Evolutionary conservation across 2,113 vertebrate species (phyloP), one percentile per base, ranked within the genome.

Genomic region (Potamarius usumacintae): DNA sequence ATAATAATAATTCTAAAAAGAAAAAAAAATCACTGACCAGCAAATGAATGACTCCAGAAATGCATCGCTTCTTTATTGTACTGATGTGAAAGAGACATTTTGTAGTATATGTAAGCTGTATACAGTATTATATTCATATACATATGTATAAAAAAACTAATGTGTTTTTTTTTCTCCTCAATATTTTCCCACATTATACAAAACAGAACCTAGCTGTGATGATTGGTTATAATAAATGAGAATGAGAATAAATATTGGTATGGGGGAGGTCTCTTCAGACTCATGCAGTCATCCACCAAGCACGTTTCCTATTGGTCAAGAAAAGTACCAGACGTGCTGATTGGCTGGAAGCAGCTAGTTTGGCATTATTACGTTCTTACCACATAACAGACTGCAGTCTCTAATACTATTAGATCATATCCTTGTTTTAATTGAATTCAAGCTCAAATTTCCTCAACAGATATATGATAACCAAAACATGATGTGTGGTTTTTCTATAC

Each of bases 111-210:
- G 94, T 92, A 92, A 92, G 93, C 89, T 92, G 89, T 93, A 94
- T 92, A 95, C 91, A 94, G 92, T 89, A 90, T 92, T 92, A 92
- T 94, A 93, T 93, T 93, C 88, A 94, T 94, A 94, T 93, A 93
- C 88, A 91, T 93, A 92, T 93, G 92, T 93, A 94, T 93, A 87
- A 93, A 93, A 91, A 95, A 94, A 94, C 90, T 72, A 92, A 88
- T 58, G 57, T 58, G 50, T 7, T 76, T 27, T 7, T 83, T 85
- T 88, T 22, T 25, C 76, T 7, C 11, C 12, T 78, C 92, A 91
- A 90, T 82, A 63, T 94, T 91, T 90, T 92, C 93, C 89, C 91
- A 95, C 93, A 90, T 92, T 89, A 93, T 94, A 94, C 90, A 94
- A 95, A 95, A 94, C 85, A 89, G 93, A 95, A 85, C 86, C 84